Evolutionary conservation across 2,113 vertebrate species (phyloP).

Genomic region (Micronycteris hirsuta): DNA sequence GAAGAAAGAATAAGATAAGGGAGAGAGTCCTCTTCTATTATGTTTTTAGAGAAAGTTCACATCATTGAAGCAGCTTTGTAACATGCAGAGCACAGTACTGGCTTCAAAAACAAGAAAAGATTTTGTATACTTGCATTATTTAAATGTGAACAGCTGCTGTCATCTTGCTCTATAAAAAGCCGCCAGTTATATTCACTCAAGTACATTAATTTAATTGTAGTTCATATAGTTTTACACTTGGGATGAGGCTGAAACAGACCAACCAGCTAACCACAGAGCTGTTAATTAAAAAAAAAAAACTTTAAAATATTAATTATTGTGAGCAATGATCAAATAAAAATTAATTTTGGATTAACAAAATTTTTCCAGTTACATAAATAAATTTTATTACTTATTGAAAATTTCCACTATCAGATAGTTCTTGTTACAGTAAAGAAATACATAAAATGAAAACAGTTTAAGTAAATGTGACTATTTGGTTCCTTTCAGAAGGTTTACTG

Average conservation of each 20-base stretch:
- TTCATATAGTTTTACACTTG: conserved; percentile 21
- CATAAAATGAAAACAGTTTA: neutral
- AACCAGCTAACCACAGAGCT: neutral
- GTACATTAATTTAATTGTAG: neutral
- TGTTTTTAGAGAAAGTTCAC: neutral
- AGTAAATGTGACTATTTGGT: neutral
- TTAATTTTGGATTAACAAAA: neutral
- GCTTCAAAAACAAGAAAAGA: neutral
- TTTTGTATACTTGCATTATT: neutral
- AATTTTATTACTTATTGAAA: neutral
- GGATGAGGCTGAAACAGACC: neutral
- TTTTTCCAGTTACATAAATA: conserved; percentile 25
- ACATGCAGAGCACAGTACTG: neutral
- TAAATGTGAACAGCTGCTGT: no score
- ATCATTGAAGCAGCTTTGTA: conserved; percentile 11
- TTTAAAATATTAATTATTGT: neutral
- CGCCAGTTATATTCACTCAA: no score
- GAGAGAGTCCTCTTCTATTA: neutral
- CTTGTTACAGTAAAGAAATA: neutral
- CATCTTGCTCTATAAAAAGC: no score
- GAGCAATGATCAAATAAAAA: conserved; percentile 14
- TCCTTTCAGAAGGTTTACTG: neutral
- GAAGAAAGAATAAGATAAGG: neutral
- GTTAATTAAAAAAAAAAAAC: neutral
- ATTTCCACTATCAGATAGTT: neutral